Percentiles rank a stretch among this genome's conserved stretches.
These are phyloP conservation scores for Hyperopisus bebe DNA, from an alignment of 2,113 vertebrate species.

Conservation along the genomic window DNA sequence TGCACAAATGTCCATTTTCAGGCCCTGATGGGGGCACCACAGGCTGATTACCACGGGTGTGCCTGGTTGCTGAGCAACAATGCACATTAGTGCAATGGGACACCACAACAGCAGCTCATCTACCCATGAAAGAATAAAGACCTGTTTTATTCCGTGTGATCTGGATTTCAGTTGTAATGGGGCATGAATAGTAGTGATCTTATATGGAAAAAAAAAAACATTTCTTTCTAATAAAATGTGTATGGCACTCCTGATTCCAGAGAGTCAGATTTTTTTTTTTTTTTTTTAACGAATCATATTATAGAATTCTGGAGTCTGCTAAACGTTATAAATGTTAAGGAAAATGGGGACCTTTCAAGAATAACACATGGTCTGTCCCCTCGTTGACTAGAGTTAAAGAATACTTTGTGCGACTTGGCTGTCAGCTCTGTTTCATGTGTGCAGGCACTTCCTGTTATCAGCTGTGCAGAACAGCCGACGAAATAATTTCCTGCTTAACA, in stretches of 20 bases:
- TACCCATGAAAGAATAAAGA: slow-evolving; percentile 22
- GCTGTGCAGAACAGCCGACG: neutral
- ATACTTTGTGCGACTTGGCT: neutral
- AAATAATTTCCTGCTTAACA: neutral
- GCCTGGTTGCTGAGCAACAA: slow-evolving; percentile 34
- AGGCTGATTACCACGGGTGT: slow-evolving; percentile 32
- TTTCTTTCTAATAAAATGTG: neutral
- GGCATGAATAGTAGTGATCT: neutral
- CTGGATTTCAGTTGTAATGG: neutral
- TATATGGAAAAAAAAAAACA: neutral
- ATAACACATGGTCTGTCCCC: neutral
- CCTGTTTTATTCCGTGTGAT: slow-evolving; percentile 4
- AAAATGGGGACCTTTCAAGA: neutral
- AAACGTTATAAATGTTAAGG: neutral
- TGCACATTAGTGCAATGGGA: slow-evolving; percentile 33
- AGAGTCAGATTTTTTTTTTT: neutral
- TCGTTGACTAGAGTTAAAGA: neutral
- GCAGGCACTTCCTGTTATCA: neutral
- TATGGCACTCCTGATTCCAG: neutral
- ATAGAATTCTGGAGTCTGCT: neutral
- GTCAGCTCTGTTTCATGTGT: neutral
- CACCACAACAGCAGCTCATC: slow-evolving; percentile 27
- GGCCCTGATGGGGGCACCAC: slow-evolving; percentile 37
- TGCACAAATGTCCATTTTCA: slow-evolving; percentile 49
- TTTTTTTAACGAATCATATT: neutral